Conservation (phyloP, 2,797 vertebrate species). For the Aeoliscus strigatus region DNA sequence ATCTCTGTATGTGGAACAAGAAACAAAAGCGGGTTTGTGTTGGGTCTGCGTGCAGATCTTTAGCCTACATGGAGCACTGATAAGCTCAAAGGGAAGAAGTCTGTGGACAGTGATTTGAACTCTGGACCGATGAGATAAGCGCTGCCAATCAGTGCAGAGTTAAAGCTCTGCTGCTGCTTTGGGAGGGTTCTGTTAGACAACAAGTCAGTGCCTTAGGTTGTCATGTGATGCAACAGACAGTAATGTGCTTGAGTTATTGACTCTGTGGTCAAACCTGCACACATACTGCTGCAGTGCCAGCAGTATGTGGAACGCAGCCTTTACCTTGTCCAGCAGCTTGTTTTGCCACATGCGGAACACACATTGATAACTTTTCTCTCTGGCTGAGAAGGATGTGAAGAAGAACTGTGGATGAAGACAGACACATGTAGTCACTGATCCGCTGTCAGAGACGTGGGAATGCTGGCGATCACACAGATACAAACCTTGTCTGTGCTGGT, state of each 20-base stretch:
- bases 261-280: background rate
- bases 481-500: conserved; percentile 84
- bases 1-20: conserved; percentile 3
- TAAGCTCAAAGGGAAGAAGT: conserved; percentile 20
- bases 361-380: conserved; percentile 86
- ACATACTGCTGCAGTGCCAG: background rate
- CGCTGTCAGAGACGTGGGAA: background rate
- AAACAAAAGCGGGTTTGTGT: conserved; percentile 5
- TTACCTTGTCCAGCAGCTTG: conserved; percentile 85
- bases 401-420: conserved; percentile 75
- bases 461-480: no score
- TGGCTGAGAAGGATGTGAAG: conserved; percentile 88
- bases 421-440: background rate
- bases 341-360: conserved; percentile 95
- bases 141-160: conserved; percentile 19
- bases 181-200: background rate
- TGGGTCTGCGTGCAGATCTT: conserved; percentile 18
- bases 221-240: background rate
- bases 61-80: conserved; percentile 22
- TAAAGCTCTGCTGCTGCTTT: conserved; percentile 1
- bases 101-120: conserved; percentile 21
- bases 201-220: background rate
- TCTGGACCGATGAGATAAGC: conserved; percentile 45
- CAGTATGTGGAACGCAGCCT: conserved; percentile 6
- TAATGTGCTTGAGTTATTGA: background rate